Evolutionary conservation across 2,797 vertebrate genomes (phyloP).

Genomic region (Vultur gryphus): DNA sequence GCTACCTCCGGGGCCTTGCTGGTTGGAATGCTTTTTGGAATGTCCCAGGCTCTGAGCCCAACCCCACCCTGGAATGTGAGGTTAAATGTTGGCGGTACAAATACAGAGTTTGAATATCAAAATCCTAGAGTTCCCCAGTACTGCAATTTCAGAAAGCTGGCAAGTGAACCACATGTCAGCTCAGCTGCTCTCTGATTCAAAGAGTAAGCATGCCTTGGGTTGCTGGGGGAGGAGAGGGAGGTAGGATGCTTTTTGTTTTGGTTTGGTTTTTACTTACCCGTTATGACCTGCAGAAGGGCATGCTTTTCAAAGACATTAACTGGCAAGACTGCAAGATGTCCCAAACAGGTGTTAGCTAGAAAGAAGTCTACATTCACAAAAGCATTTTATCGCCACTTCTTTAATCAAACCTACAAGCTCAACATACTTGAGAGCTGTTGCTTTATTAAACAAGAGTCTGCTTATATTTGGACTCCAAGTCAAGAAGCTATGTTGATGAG

Average conservation of each 20-base stretch:
- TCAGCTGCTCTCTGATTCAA: conserved; percentile 53
- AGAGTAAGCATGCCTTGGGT: neutral
- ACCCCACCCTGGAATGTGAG: conserved; percentile 59
- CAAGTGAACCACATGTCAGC: neutral
- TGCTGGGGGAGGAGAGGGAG: neutral
- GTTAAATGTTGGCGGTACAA: conserved; percentile 28
- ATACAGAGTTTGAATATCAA: conserved; percentile 36
- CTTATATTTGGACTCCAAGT: neutral
- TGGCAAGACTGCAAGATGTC: neutral
- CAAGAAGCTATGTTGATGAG: neutral
- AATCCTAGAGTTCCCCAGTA: conserved; percentile 17
- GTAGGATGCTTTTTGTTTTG: neutral
- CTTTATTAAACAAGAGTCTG: neutral
- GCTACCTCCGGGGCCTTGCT: conserved; percentile 53
- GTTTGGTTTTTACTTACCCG: neutral
- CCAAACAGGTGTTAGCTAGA: conserved; percentile 23
- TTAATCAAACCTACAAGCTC: neutral
- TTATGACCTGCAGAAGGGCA: neutral
- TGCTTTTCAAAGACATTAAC: neutral
- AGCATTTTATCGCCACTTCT: neutral
- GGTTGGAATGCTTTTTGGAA: conserved; percentile 63
- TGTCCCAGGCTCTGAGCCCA: conserved; percentile 55
- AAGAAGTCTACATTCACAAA: conserved; percentile 23
- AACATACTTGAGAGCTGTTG: neutral
- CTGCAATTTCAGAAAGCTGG: conserved; percentile 34